Evolutionary conservation across 2,888 invertebrate species (phyloP), one percentile per base, ranked within the genome.

Genomic region (Diachrysia chrysitis): DNA sequence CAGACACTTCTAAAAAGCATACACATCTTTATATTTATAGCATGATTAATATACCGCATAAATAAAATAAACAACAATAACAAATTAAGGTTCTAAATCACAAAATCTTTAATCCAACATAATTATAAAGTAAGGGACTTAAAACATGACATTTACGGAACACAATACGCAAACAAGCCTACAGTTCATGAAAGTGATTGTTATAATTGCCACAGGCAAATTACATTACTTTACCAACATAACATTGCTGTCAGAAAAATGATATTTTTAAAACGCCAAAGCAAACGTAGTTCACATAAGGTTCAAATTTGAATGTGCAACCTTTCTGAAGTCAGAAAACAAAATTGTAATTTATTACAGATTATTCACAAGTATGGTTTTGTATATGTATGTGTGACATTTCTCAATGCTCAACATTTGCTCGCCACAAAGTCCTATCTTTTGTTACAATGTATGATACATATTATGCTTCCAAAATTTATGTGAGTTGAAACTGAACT

Each of bases 161-260:
- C 73, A 85, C 74, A 84, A 84, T 85, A 83, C 74, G 80, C 83
- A 83, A 87, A 87, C 85, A 85, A 85, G 84, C 83, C 82, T 76
- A 73, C 85, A 85, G 83, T 85, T 83, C 83, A 82, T 80, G 83
- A 85, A 84, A 85, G 82, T 87, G 85, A 84, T 87, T 84, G 86
- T 84, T 87, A 83, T 86, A 89, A 88, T 85, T 86, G 85, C 78
- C 84, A 81, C 76, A 58, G 76, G 84, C 77, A 84, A 84, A 86
- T 86, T 83, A 84, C 82, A 76, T 81, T 77, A 80, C 66, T 61
- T 58, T 60, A 57, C 80, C 69, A 84, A 79, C 61, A 60, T 73
- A 32, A 68, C 57, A 66, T 69, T 79, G 69, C 65, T 63, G 63
- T 61, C 25, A n/a, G 16, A 25, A 70, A 73, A 58, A 54, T 14